Base-by-base conservation (phyloP, 2,797 vertebrate genomes). In the Yasuhikotakia modesta region DNA sequence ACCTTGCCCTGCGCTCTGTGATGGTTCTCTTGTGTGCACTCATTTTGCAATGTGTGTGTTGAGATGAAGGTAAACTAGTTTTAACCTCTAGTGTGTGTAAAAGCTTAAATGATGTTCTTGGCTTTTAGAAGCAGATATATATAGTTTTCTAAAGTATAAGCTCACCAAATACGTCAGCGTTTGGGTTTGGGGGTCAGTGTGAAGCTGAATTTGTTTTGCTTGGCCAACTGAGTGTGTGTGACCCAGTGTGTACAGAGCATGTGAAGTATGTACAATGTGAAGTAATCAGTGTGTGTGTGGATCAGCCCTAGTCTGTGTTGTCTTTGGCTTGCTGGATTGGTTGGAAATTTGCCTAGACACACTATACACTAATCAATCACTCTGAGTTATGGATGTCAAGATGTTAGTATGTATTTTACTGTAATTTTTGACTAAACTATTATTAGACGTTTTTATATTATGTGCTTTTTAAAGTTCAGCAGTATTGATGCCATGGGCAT, bases 321-420 rank as follows among this genome's bases (percentile, higher is more conserved):
- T 66, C 12, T 50, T 83, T 83, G 82, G 70, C 74, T 2, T 1
- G 35, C 53, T 60, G 39, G n/a, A 53, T 61, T 60, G 66, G 30
- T 39, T 83, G 82, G 71, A 79, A 70, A 79, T 57, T 32, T 64
- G 70, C 70, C 75, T 65, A 70, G 66, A n/a, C n/a, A n/a, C 46
- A 19, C 4, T 53, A 75, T 46, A 75, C 46, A 39, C 16, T 60
- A 83, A 83, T 80, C 63, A 73, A 83, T 83, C 43, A 22, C 12
- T 16, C 43, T 74, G 58, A 78, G 57, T 69, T 74, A 78, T 73
- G 70, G 22, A 66, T 64, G 43, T 65, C 63, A 76, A 66, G 73
- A 78, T 66, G 43, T 61, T 71, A 12, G 32, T 63, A 72, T 71
- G 73, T 80, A 65, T 68, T 61, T 79, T 45, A 11, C 66, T 32